phyloP scores from a whole-genome alignment of 2,113 vertebrate genomes.

The Peromyscus californicus region DNA sequence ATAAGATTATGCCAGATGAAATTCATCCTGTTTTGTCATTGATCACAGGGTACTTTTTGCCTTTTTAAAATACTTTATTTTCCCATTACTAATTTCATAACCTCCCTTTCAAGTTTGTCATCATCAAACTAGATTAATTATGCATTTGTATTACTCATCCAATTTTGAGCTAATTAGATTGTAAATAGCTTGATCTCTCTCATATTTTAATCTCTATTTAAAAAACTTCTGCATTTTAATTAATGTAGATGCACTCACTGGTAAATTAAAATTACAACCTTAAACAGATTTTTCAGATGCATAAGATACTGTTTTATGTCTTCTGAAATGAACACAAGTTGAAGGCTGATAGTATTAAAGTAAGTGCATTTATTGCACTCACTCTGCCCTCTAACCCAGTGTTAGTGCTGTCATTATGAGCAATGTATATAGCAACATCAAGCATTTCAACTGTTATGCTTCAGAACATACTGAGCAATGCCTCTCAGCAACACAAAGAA shows the following conservation, averaged over 20 bases:
- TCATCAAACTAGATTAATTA: constrained; percentile 78
- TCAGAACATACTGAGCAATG: constrained; percentile 38
- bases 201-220: constrained; percentile 86
- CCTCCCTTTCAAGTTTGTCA: constrained; percentile 75
- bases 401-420: constrained; percentile 30
- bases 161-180: constrained; percentile 87
- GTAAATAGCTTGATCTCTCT: constrained; percentile 86
- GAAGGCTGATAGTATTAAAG: constrained; percentile 55
- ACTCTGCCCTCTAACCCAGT: constrained; percentile 42
- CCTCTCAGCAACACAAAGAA: not conserved
- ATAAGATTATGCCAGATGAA: not conserved
- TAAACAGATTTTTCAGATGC: constrained; percentile 60
- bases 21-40: constrained; percentile 28
- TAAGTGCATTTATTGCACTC: constrained; percentile 9
- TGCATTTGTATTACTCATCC: constrained; percentile 81
- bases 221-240: constrained; percentile 87
- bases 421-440: constrained; percentile 26
- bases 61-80: constrained; percentile 49
- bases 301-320: constrained; percentile 44
- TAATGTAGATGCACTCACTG: constrained; percentile 85
- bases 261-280: constrained; percentile 84
- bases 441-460: constrained; percentile 14
- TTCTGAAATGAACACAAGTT: constrained; percentile 66
- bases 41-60: not conserved
- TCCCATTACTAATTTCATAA: constrained; percentile 79